phyloP scores from a whole-genome alignment of 1,140 invertebrate species.

The Pogonomyrmex barbatus region DNA sequence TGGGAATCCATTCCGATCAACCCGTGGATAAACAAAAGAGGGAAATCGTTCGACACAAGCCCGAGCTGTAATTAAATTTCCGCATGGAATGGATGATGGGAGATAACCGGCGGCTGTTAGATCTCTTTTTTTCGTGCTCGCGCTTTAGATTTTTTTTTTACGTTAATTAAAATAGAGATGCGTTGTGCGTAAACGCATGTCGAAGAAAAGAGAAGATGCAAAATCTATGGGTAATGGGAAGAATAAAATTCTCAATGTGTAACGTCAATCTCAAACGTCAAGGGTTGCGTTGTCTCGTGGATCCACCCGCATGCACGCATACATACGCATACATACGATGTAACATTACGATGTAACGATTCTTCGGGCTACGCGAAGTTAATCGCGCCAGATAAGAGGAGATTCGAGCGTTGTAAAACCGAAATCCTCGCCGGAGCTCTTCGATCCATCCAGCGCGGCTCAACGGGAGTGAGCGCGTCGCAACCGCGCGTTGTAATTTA shows the following conservation, averaged over 20 bases:
- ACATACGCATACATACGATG: background rate
- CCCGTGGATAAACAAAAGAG: background rate
- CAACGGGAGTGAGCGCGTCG: background rate
- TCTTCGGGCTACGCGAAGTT: background rate
- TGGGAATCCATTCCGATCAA: background rate
- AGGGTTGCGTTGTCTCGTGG: background rate
- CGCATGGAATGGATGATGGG: background rate
- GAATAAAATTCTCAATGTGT: background rate
- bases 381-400: background rate
- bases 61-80: conserved; percentile 22
- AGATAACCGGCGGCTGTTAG: background rate
- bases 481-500: background rate
- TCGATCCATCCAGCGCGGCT: background rate
- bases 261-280: conserved; percentile 23
- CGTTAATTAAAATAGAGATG: background rate
- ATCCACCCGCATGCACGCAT: too few relatives aligned
- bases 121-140: background rate
- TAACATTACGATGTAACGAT: background rate
- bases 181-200: background rate
- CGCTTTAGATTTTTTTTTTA: background rate
- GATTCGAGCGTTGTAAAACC: background rate
- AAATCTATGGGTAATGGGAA: background rate
- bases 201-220: background rate
- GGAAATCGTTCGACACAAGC: background rate
- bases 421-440: background rate